Evolutionary conservation across 2,797 vertebrate genomes (phyloP), one percentile per base, ranked within the genome.

Genomic region (Gambusia yucatana): DNA sequence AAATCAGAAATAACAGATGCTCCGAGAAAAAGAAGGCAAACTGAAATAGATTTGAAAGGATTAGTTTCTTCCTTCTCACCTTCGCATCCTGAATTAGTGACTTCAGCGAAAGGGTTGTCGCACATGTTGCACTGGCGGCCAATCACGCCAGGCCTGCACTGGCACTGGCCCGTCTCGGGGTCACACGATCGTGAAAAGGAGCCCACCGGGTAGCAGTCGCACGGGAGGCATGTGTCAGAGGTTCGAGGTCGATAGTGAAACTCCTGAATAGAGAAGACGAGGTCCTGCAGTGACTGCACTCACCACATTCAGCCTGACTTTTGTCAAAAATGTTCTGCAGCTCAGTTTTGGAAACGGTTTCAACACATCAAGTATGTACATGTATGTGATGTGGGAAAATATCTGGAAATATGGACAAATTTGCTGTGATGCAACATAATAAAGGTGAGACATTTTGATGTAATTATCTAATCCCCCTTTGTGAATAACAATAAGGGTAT

Each of bases 121-220:
- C 98, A 99, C 76, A 94, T 83, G 88, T 99, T 99, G 93, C 98
- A 99, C 93, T 99, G 98, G 36, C 97, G 98, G 30, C 98, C 97
- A 0, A 99, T 99, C 88, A 98, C 98, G 0, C 98, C 98, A 0
- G 98, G 96, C 77, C 97, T 94, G 91, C 98, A 99, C 90, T 97
- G 97, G 92, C 98, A 99, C 80, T 97, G 97, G 63, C 98, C 98
- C 0, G 83, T 95, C 87, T 99, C 97, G 72, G 92, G 95, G 90
- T 98, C 97, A 57, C 98, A 99, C 75, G 98, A 96, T 73, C 98
- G 95, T 0, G 97, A 98, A 79, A 98, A 97, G 86, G 98, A 99
- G 87, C 98, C 98, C 83, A 98, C 95, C 0, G 98, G 98, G 92
- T 99, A 99, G 95, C 98, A 99, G 95, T 99, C 98, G 4, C 98